Evolutionary conservation across 2,113 vertebrate species (phyloP), one percentile per base, ranked within the genome.

Genomic region (Mormyrus lacerda): DNA sequence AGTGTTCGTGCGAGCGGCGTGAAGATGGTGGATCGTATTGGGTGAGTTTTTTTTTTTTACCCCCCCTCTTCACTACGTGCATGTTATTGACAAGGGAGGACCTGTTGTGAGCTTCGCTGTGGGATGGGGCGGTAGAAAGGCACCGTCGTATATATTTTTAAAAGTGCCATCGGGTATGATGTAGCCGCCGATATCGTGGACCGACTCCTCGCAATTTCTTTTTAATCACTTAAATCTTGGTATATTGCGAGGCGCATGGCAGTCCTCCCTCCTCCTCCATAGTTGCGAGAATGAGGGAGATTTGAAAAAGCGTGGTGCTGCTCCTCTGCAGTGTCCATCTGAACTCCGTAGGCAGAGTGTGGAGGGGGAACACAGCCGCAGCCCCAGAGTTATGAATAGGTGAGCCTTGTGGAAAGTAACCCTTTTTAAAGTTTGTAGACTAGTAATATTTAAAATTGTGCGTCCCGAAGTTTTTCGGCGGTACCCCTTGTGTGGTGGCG

Each of bases 261-360:
- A 95, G 95, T 93, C 92, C 92, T 94, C 93, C 85, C 92, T 94
- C 93, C 91, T 87, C 94, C 93, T 95, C 93, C 94, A 92, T 92
- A 93, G 94, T 95, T 92, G 92, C 94, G 94, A 94, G 94, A 97
- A 96, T 97, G 96, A 96, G 97, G 96, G 96, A 97, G 96, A 97
- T 97, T 97, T 97, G 96, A 97, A 97, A 90, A 97, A 95, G 96
- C 92, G 91, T 91, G 94, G 93, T 91, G 93, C 91, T 92, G 94
- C 88, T 90, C 89, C 90, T 88, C 88, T 88, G 88, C 55, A 92
- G 90, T 89, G 85, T 76, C 89, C 42, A 48, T 31, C 44, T 79
- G 88, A 31, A 58, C 69, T 87, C 42, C 5, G 31, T 42, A 47
- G 82, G 42, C 10, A 84, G 17, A 3, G 39, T 84, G 17, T 24